Evolutionary conservation across 2,888 invertebrate genomes (phyloP).

Genomic region (Spisula subtruncata): DNA sequence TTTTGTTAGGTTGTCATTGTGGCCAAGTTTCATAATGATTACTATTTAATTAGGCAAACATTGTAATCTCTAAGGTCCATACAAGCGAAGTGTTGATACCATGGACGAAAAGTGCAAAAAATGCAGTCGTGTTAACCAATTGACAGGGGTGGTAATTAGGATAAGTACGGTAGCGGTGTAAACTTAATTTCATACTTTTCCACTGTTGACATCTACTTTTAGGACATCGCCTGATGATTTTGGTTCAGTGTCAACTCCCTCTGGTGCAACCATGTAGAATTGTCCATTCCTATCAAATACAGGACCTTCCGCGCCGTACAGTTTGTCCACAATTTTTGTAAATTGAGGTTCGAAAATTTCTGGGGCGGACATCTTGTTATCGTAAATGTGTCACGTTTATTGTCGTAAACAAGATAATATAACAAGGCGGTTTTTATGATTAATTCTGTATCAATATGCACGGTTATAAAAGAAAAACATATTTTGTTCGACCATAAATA

Average conservation of each 20-base stretch:
- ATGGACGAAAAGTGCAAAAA: too few relatives aligned
- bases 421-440: background rate
- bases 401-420: conserved; percentile 34
- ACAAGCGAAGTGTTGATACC: too few relatives aligned
- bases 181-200: conserved; percentile 63
- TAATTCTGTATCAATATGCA: background rate
- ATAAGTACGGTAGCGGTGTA: background rate
- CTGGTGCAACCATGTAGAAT: conserved; percentile 85
- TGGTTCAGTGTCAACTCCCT: conserved; percentile 71
- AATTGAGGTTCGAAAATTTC: conserved; percentile 74
- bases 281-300: conserved; percentile 81
- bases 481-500: too few relatives aligned
- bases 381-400: background rate
- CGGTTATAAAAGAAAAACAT: too few relatives aligned
- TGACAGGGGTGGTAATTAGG: too few relatives aligned
- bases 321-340: conserved; percentile 76
- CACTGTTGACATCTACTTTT: conserved; percentile 74
- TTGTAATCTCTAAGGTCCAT: too few relatives aligned
- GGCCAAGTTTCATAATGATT: too few relatives aligned
- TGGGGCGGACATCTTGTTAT: conserved; percentile 51
- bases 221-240: conserved; percentile 80
- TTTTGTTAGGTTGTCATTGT: too few relatives aligned
- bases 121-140: too few relatives aligned
- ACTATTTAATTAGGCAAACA: too few relatives aligned
- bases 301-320: conserved; percentile 84